Conservation (phyloP, 1,140 invertebrate genomes). For the Venturia canescens region DNA sequence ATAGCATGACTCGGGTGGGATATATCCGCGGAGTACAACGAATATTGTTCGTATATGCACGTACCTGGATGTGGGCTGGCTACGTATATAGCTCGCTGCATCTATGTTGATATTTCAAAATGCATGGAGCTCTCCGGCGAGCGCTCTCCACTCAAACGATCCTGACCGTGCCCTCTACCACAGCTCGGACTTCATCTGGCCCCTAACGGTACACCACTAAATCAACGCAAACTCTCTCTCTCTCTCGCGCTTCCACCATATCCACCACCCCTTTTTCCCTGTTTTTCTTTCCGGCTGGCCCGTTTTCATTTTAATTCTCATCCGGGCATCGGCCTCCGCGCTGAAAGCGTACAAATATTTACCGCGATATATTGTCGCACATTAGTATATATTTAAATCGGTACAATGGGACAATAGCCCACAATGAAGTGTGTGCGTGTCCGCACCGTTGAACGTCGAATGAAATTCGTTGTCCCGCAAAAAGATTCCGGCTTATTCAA, state of each 20-base stretch:
- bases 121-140: slow-evolving; percentile 11
- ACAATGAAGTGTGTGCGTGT: not conserved
- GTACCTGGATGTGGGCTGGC: slow-evolving; percentile 6
- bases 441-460: not conserved
- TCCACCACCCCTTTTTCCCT: not conserved
- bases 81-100: too few species aligned
- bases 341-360: slow-evolving; percentile 24
- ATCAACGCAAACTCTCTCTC: slow-evolving; percentile 34
- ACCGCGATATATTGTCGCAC: not conserved
- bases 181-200: slow-evolving; percentile 31
- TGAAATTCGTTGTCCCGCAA: not conserved
- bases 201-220: slow-evolving; percentile 34
- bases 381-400: not conserved
- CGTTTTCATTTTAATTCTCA: slow-evolving; percentile 53
- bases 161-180: not conserved
- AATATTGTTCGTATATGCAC: not conserved
- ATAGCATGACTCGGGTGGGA: slow-evolving; percentile 50
- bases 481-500: not conserved
- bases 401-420: not conserved
- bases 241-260: not conserved
- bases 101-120: slow-evolving; percentile 2
- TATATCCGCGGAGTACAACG: slow-evolving; percentile 31
- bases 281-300: slow-evolving; percentile 41
- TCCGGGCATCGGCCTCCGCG: slow-evolving; percentile 39
- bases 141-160: slow-evolving; percentile 11